Evolutionary conservation across 2,888 invertebrate genomes (phyloP).

Genomic region (Stegana nigrithorax): DNA sequence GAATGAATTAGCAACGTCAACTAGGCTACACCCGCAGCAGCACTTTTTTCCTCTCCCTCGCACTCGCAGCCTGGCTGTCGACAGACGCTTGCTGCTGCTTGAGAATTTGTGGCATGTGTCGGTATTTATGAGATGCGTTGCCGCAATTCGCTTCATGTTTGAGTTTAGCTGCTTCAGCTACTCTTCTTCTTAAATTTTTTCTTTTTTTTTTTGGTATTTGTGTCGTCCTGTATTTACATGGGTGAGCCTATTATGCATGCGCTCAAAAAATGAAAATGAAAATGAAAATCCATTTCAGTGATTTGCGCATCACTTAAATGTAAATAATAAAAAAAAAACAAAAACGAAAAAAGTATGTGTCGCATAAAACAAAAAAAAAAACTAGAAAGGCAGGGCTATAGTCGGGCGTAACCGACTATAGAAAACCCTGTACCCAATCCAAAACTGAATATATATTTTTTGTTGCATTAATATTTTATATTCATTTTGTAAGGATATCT

Average conservation of each 20-base stretch:
- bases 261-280: conserved; percentile 13
- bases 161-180: background rate
- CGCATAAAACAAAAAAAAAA: no score
- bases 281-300: no score
- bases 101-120: conserved; percentile 6
- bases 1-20: no score
- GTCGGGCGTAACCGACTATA: no score
- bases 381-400: no score
- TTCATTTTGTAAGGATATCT: no score
- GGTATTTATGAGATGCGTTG: background rate
- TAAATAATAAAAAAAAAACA: no score
- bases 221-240: background rate
- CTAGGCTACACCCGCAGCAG: background rate
- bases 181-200: background rate
- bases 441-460: no score
- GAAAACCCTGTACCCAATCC: no score
- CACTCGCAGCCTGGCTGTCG: background rate
- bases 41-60: background rate
- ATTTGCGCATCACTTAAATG: background rate
- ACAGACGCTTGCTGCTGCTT: no score
- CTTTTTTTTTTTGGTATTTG: background rate
- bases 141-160: background rate
- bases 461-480: no score
- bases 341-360: no score
- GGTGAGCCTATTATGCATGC: conserved; percentile 3